phyloP scores from a whole-genome alignment of 2,113 vertebrate genomes.

The Pedetes capensis region DNA sequence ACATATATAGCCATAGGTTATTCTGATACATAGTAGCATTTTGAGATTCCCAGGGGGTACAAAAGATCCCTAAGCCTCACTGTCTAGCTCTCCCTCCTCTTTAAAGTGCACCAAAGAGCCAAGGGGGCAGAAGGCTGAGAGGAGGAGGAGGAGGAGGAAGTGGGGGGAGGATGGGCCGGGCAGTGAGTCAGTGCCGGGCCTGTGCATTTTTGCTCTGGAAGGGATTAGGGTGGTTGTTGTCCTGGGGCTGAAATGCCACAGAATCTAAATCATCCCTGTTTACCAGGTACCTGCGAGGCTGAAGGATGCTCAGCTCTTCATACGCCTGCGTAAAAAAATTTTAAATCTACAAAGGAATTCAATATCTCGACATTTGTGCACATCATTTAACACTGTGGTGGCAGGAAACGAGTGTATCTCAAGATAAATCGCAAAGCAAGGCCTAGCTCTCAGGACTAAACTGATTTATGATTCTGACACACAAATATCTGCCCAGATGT shows the following conservation, averaged over 20 bases:
- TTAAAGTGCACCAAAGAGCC: background rate
- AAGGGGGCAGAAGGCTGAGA: background rate
- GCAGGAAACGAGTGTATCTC: background rate
- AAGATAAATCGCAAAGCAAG: background rate
- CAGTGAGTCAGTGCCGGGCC: background rate
- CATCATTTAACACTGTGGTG: background rate
- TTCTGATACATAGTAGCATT: background rate
- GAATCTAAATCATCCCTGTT: background rate
- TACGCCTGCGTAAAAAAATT: background rate
- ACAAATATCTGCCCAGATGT: conserved; percentile 67
- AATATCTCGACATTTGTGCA: background rate
- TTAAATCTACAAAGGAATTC: conserved; percentile 41
- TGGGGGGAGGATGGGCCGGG: too few relatives aligned
- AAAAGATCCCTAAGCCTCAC: background rate
- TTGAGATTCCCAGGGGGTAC: background rate
- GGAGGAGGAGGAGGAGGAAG: background rate
- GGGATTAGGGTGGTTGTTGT: background rate
- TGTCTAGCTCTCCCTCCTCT: background rate
- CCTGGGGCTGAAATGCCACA: background rate
- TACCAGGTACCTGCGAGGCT: background rate
- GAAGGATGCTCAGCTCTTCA: background rate
- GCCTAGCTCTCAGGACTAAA: conserved; percentile 52
- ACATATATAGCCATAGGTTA: background rate
- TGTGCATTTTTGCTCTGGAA: background rate
- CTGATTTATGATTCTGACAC: conserved; percentile 68